A percentile compares a stretch with the other conserved stretches of the same genome.
Evolutionary conservation across 2,113 vertebrate species (phyloP).

Genomic region (Noctilio leporinus): DNA sequence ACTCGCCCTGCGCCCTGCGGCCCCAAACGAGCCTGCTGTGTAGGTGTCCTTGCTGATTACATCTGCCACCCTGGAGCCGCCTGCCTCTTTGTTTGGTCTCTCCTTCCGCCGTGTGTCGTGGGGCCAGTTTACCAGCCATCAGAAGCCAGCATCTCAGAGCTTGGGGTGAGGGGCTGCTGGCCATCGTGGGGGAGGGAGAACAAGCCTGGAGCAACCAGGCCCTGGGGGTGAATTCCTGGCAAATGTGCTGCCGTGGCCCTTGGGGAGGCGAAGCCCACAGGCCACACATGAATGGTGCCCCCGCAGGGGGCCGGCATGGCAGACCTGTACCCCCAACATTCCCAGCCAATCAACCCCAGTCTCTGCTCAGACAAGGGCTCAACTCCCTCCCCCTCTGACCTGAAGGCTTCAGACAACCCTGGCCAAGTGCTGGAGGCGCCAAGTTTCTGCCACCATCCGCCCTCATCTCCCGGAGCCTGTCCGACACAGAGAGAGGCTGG

Average conservation of each 20-base stretch:
- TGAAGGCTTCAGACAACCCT: not conserved
- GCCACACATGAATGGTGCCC: not conserved
- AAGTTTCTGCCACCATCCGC: not conserved
- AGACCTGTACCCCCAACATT: not conserved
- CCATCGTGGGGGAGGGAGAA: not conserved
- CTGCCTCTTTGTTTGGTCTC: not conserved
- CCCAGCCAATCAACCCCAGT: not conserved
- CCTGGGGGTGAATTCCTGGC: not conserved
- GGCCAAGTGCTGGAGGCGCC: not conserved
- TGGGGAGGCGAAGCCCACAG: not conserved
- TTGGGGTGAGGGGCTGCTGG: not conserved
- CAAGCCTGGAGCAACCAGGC: not conserved
- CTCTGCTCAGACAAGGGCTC: not conserved
- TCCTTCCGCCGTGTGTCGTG: not conserved
- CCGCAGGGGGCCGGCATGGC: not conserved
- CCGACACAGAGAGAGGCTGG: not conserved
- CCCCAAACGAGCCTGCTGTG: too few species aligned
- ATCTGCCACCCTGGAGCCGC: not conserved
- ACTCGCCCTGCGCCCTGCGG: not conserved
- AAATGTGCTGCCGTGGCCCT: not conserved
- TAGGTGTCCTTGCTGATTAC: not conserved
- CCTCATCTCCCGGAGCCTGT: not conserved
- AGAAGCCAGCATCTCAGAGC: not conserved
- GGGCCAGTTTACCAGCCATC: not conserved
- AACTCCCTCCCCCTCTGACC: not conserved